Evolutionary conservation across 1,140 invertebrate species (phyloP).

Genomic region (Eupeodes corollae): DNA sequence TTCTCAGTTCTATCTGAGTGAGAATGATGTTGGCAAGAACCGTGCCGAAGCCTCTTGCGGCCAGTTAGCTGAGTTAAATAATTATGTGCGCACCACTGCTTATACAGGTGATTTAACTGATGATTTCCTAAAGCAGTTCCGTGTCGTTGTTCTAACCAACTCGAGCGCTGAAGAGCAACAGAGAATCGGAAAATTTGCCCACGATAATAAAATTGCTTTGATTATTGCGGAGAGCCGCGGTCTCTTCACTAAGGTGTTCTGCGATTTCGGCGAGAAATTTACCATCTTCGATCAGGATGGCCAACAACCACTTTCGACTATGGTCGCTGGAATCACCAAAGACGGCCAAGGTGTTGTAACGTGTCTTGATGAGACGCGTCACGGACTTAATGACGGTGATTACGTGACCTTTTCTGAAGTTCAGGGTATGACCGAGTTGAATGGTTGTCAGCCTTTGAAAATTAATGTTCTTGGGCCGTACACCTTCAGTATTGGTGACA

Average conservation of each 20-base stretch:
- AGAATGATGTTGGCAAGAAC: conserved; percentile 77
- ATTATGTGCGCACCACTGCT: conserved; percentile 75
- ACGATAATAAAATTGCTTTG: conserved; percentile 68
- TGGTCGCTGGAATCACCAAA: conserved; percentile 74
- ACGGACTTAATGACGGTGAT: conserved; percentile 90
- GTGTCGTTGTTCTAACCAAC: conserved; percentile 84
- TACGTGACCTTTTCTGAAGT: conserved; percentile 88
- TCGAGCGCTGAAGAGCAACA: conserved; percentile 65
- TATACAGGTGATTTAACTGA: conserved; percentile 64
- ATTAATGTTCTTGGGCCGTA: conserved; percentile 91
- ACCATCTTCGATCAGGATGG: conserved; percentile 79
- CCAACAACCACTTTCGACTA: conserved; percentile 74
- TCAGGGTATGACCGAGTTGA: conserved; percentile 90
- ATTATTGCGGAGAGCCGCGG: conserved; percentile 86
- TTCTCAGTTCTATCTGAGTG: conserved; percentile 82
- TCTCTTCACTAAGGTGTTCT: conserved; percentile 89
- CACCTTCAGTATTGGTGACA: conserved; percentile 94
- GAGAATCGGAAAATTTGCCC: conserved; percentile 67
- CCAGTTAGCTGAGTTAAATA: conserved; percentile 82
- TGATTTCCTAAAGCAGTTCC: conserved; percentile 69
- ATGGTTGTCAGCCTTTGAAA: conserved; percentile 76
- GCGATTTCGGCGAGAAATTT: conserved; percentile 88
- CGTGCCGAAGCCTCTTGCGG: conserved; percentile 70
- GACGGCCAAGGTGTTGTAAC: conserved; percentile 78
- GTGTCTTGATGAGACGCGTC: conserved; percentile 81